Evolutionary conservation across 2,888 invertebrate species (phyloP), one percentile per base, ranked within the genome.

Genomic region (Chesias legatella): DNA sequence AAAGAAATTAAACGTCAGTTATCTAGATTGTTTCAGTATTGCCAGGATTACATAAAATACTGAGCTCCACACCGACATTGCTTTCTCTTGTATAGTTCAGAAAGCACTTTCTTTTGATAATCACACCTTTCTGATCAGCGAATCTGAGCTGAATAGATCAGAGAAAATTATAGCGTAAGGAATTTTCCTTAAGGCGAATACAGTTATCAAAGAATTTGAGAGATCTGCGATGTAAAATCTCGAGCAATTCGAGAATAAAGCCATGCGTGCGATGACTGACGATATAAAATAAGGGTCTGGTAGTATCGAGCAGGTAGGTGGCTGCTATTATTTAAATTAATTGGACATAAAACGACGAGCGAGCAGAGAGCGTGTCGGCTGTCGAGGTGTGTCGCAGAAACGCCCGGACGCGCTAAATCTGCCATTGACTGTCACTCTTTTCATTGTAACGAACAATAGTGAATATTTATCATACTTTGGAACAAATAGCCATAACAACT

Each of bases 321-420:
- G 75, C 70, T 63, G 80, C 82, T 78, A 81, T 84, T 82, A 84
- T 84, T 84, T 82, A 84, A 84, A 83, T 84, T 82, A 83, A 84
- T 84, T 84, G 82, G 79, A 80, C 77, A 75, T 79, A 77, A 80
- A 83, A 81, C 78, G 78, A 77, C 70, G 67, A 74, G 62, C 64
- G 62, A 72, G 67, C 70, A 65, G 67, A 67, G 63, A 76, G 69
- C 75, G 73, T 78, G 76, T 78, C 77, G 76, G 63, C 62, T 58
- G 61, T 64, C 63, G 63, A 71, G 67, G 62, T 67, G 65, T 59
- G 65, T 56, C 59, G 63, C 64, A 61, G 59, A 59, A 58, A 39
- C 56, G 56, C 55, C 54, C 49, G 48, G 52, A 52, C 54, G 61
- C 58, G 59, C 63, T 63, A 65, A 64, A 67, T 60, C 58, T 61